phyloP scores from a whole-genome alignment of 1,140 invertebrate genomes.

The Nephila pilipes region DNA sequence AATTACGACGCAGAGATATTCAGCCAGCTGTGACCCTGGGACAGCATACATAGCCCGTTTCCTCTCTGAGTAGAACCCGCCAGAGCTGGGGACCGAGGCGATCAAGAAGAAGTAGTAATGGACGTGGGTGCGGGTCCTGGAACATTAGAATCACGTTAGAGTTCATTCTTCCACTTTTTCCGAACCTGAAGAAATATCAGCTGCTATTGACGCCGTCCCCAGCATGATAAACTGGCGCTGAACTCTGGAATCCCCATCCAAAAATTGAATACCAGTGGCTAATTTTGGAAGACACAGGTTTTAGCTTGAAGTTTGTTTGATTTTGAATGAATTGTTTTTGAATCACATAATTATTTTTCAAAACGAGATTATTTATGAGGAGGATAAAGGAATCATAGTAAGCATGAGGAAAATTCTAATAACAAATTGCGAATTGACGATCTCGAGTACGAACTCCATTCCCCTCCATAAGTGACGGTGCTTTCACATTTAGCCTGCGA shows the following conservation, averaged over 20 bases:
- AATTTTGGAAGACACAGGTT: constrained; percentile 39
- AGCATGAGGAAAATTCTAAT: no score
- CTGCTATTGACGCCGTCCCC: constrained; percentile 13
- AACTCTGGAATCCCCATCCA: not conserved
- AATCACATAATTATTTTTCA: no score
- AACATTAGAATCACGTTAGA: not conserved
- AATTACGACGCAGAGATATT: no score
- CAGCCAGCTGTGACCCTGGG: not conserved
- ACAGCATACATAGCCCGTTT: not conserved
- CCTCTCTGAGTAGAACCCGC: not conserved
- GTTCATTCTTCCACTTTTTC: constrained; percentile 8
- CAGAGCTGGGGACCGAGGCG: not conserved
- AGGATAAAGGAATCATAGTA: no score
- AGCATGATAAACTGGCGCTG: constrained; percentile 33
- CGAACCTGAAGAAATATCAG: not conserved
- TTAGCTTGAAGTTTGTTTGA: not conserved
- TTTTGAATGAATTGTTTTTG: no score
- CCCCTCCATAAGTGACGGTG: no score
- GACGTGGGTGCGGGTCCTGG: constrained; percentile 68
- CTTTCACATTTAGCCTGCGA: no score
- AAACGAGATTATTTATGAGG: no score
- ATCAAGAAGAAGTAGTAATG: not conserved
- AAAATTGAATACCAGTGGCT: constrained; percentile 39
- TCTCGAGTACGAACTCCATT: no score
- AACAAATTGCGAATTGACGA: no score